phyloP scores from a whole-genome alignment of 2,113 vertebrate species.

The Heterotilapia buettikoferi region DNA sequence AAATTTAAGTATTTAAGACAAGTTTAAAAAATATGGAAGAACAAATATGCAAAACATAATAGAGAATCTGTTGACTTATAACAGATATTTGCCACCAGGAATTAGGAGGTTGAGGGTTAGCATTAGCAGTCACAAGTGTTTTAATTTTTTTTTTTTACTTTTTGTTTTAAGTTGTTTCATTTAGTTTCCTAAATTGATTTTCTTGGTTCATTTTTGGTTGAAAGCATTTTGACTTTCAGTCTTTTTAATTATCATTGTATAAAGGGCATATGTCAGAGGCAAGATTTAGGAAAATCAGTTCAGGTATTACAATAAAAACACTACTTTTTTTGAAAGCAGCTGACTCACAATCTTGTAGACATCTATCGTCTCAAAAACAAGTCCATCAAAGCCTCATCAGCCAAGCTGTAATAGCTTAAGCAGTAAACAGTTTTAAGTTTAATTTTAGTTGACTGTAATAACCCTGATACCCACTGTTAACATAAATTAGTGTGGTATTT shows the following conservation, averaged over 20 bases:
- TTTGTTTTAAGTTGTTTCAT: not conserved
- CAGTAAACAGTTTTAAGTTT: not conserved
- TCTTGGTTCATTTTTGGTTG: not conserved
- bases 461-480: not conserved
- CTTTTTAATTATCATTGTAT: not conserved
- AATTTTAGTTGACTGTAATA: not conserved
- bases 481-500: not conserved
- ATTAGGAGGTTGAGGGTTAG: not conserved
- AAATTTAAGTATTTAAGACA: not conserved
- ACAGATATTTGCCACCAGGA: not conserved
- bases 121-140: not conserved
- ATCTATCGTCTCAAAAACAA: not conserved
- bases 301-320: not conserved
- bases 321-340: not conserved
- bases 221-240: not conserved
- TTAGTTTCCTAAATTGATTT: not conserved
- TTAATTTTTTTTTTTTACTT: accelerated
- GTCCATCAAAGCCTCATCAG: not conserved
- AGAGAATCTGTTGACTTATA: not conserved
- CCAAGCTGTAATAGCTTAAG: not conserved
- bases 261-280: not conserved
- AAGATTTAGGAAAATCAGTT: not conserved
- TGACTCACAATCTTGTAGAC: not conserved
- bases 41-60: not conserved
- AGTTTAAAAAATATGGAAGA: not conserved